Evolutionary conservation across 2,888 invertebrate genomes (phyloP).

Genomic region (Ophion ellenae): DNA sequence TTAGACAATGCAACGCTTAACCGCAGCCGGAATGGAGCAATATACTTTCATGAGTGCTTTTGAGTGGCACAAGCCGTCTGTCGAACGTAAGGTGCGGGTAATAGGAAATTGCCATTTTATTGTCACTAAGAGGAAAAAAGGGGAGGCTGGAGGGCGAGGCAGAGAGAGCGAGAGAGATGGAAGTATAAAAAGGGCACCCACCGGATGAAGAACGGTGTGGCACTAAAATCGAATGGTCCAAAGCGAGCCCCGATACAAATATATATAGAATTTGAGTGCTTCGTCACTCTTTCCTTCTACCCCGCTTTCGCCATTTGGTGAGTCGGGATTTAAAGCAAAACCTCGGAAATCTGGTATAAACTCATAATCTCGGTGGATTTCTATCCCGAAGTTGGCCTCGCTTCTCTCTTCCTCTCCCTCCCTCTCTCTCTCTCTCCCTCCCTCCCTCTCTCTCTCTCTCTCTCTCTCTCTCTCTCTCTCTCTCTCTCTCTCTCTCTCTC

Average conservation of each 20-base stretch:
- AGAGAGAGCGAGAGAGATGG: background rate
- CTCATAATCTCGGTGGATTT: slow-evolving; percentile 72
- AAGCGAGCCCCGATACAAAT: slow-evolving; percentile 61
- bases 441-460: slow-evolving; percentile 13
- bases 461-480: slow-evolving; percentile 24
- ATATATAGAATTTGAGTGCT: background rate
- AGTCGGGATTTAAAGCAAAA: slow-evolving; percentile 63
- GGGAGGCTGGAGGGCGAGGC: background rate
- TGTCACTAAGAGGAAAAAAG: background rate
- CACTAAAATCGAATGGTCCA: slow-evolving; percentile 75
- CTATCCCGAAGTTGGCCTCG: slow-evolving; percentile 48
- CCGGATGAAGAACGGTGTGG: slow-evolving; percentile 54
- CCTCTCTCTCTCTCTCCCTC: slow-evolving; percentile 12
- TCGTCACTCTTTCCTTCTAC: slow-evolving; percentile 2
- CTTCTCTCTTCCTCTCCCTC: slow-evolving; percentile 19
- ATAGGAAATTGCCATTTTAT: slow-evolving; percentile 23
- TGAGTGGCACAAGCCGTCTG: slow-evolving; percentile 25
- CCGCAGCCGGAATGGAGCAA: slow-evolving; percentile 76
- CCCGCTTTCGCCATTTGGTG: background rate
- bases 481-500: no score
- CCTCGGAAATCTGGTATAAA: slow-evolving; percentile 72
- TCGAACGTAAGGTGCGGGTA: slow-evolving; percentile 35
- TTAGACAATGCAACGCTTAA: slow-evolving; percentile 80
- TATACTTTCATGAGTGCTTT: slow-evolving; percentile 79
- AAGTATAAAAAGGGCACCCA: slow-evolving; percentile 3